Percentiles rank a stretch among this genome's conserved stretches.
Conservation (phyloP, 64 coral and sea anemone genomes). For the Montipora capricornis region DNA sequence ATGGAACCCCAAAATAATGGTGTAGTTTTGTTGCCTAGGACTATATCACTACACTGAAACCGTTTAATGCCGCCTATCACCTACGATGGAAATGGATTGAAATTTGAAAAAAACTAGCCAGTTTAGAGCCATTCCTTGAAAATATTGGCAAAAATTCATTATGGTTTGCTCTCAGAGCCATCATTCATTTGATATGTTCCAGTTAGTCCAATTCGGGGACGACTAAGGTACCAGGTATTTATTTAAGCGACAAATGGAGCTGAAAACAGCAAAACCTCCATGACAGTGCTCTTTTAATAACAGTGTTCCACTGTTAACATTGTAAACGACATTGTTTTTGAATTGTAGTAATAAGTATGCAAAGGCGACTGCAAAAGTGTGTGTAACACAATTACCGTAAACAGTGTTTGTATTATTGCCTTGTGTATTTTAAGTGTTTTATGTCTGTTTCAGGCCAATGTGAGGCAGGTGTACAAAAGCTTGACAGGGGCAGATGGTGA, state of each 20-base stretch:
- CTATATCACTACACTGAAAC: neutral
- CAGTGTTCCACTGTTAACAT: neutral
- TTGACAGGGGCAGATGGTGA: neutral
- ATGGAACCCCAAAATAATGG: no score
- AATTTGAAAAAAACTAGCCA: no score
- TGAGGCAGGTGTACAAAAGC: neutral
- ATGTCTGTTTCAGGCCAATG: neutral
- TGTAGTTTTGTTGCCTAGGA: neutral
- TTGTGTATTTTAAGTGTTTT: neutral
- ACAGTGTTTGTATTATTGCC: neutral
- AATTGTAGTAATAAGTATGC: neutral
- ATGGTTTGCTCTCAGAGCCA: neutral
- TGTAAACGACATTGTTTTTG: neutral
- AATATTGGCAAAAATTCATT: slow-evolving; percentile 1
- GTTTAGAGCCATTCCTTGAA: slow-evolving; percentile 2
- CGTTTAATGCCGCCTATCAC: no score
- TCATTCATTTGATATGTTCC: neutral
- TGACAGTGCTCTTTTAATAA: neutral
- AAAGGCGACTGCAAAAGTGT: neutral
- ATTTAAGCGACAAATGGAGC: no score
- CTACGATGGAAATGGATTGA: no score
- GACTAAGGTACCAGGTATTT: no score
- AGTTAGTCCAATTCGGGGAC: neutral
- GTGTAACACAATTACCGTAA: no score
- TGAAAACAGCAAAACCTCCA: no score